Percentiles rank a stretch among this genome's conserved stretches.
These are phyloP conservation scores for Epirrita christyi DNA, from an alignment of 2,888 invertebrate species.

Conservation along the genomic window DNA sequence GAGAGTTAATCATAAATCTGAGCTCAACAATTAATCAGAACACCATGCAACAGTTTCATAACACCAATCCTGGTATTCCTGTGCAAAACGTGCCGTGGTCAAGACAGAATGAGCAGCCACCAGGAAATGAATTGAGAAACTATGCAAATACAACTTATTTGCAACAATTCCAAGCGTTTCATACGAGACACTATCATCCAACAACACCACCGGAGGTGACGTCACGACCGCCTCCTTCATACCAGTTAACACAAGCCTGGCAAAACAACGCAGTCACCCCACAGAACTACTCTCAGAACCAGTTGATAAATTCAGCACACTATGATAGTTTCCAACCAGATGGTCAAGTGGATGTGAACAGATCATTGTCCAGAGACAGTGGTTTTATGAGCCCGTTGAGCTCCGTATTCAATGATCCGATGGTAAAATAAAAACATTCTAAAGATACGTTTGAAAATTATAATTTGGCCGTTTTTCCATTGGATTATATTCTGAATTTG, in stretches of 20 bases:
- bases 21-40: not conserved
- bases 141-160: not conserved
- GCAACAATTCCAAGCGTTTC: conserved; percentile 6
- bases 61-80: not conserved
- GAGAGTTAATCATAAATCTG: conserved; percentile 7
- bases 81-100: not conserved
- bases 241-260: not conserved
- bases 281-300: conserved; percentile 4
- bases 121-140: not conserved
- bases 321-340: conserved; percentile 4
- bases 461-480: too few relatives aligned
- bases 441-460: not conserved
- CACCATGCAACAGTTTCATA: not conserved
- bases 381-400: conserved; percentile 49
- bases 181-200: not conserved
- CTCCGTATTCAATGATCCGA: conserved; percentile 17
- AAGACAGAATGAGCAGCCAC: not conserved
- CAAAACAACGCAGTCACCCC: not conserved
- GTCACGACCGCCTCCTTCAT: conserved; percentile 2
- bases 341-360: conserved; percentile 10
- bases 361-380: conserved; percentile 54
- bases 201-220: not conserved
- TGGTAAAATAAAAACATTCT: conserved; percentile 29
- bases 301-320: not conserved
- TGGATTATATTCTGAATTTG: too few relatives aligned